phyloP scores from a whole-genome alignment of 2,888 invertebrate species.

The Temnothorax unifasciatus region DNA sequence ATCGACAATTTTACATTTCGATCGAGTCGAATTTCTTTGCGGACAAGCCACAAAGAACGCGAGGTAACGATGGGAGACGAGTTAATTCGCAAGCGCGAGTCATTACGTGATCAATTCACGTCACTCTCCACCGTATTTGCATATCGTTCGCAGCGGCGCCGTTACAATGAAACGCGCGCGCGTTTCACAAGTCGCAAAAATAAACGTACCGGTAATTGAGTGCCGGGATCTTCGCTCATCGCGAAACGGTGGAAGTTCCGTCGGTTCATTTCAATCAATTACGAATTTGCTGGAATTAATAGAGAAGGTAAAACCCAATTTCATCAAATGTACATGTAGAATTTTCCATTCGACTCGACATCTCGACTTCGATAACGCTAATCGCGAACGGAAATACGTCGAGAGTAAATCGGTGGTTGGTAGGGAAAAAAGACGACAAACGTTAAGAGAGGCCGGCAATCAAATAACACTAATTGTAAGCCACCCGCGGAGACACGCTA shows the following conservation, averaged over 20 bases:
- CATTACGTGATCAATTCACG: conserved; percentile 48
- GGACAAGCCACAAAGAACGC: background rate
- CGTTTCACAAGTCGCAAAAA: conserved; percentile 22
- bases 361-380: conserved; percentile 2
- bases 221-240: background rate
- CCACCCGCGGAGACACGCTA: conserved; percentile 61
- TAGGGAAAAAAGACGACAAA: conserved; percentile 53
- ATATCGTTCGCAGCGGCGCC: background rate
- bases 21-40: conserved; percentile 1
- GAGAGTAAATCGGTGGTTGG: background rate
- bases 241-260: background rate
- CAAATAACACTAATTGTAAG: conserved; percentile 67
- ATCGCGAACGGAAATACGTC: conserved; percentile 20
- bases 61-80: background rate
- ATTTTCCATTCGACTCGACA: conserved; percentile 11
- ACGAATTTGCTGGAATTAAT: background rate
- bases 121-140: conserved; percentile 41
- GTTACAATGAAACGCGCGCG: conserved; percentile 30
- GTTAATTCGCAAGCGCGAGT: conserved; percentile 16
- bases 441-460: conserved; percentile 65
- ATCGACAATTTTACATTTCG: background rate
- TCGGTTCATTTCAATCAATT: conserved; percentile 24
- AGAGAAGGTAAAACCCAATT: conserved; percentile 11
- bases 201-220: conserved; percentile 33
- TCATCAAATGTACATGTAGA: background rate